These are phyloP conservation scores for Sarcoramphus papa DNA, from an alignment of 2,797 vertebrate genomes.

Conservation along the genomic window DNA sequence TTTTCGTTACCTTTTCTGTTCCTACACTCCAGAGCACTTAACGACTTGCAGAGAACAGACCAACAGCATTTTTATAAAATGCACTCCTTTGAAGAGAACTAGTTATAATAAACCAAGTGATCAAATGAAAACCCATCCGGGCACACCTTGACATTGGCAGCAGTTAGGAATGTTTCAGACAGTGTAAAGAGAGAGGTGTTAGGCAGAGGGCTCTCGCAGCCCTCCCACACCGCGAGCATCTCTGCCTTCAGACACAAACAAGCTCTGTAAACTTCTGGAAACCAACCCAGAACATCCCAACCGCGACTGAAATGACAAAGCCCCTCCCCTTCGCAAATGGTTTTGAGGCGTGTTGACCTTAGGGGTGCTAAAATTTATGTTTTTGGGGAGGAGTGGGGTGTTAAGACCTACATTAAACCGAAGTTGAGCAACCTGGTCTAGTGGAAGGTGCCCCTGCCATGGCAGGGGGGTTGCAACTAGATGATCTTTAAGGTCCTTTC, in stretches of 20 bases:
- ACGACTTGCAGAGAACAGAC: neutral
- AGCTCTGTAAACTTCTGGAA: neutral
- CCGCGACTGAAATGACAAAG: neutral
- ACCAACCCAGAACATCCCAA: neutral
- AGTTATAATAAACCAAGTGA: neutral
- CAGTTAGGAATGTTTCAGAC: fast-evolving
- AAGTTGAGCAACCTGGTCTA: neutral
- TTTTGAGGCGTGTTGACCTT: neutral
- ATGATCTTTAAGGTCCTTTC: no score
- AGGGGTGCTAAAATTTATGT: neutral
- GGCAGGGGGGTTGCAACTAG: no score
- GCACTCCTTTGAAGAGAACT: neutral
- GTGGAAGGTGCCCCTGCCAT: no score
- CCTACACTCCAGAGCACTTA: no score
- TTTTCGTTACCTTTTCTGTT: neutral
- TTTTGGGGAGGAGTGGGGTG: fast-evolving
- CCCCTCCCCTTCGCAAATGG: neutral
- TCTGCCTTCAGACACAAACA: neutral
- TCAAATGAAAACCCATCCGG: neutral
- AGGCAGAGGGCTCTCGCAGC: neutral
- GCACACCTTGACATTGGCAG: fast-evolving
- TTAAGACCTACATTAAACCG: neutral
- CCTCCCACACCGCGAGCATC: neutral
- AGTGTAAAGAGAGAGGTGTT: neutral
- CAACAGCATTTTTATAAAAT: fast-evolving